A percentile compares a stretch with the other conserved stretches of the same genome.
phyloP scores from a whole-genome alignment of 2,888 invertebrate species.

The Eupsilia transversa region DNA sequence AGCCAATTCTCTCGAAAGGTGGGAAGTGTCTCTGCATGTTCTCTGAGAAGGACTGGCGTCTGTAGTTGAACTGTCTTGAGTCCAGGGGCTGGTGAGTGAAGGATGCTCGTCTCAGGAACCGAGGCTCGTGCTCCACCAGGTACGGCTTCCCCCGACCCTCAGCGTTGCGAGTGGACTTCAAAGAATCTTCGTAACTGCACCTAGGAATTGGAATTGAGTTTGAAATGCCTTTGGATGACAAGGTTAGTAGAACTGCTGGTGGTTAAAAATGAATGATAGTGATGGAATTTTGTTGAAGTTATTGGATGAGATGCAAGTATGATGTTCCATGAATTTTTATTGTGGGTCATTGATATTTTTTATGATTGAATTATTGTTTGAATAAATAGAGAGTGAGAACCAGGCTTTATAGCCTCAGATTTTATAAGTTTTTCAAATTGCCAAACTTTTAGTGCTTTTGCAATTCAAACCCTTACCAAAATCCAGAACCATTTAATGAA shows the following conservation, averaged over 20 bases:
- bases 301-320: background rate
- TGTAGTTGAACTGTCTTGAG: constrained; percentile 77
- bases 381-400: no score
- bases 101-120: constrained; percentile 83
- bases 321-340: background rate
- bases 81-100: constrained; percentile 84
- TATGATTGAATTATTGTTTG: no score
- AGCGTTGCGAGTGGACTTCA: constrained; percentile 92
- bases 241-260: constrained; percentile 32
- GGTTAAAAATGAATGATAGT: background rate
- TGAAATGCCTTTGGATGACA: constrained; percentile 42
- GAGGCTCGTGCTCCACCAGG: constrained; percentile 74
- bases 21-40: constrained; percentile 85
- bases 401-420: background rate
- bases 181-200: constrained; percentile 95
- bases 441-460: no score
- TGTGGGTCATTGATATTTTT: background rate
- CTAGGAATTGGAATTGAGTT: constrained; percentile 77
- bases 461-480: background rate
- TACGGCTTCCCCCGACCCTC: constrained; percentile 75
- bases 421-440: background rate
- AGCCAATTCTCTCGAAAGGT: constrained; percentile 78
- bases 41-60: constrained; percentile 87
- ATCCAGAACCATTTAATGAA: background rate
- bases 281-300: background rate